phyloP scores from a whole-genome alignment of 2,797 vertebrate genomes.

The Sebastes diploproa region DNA sequence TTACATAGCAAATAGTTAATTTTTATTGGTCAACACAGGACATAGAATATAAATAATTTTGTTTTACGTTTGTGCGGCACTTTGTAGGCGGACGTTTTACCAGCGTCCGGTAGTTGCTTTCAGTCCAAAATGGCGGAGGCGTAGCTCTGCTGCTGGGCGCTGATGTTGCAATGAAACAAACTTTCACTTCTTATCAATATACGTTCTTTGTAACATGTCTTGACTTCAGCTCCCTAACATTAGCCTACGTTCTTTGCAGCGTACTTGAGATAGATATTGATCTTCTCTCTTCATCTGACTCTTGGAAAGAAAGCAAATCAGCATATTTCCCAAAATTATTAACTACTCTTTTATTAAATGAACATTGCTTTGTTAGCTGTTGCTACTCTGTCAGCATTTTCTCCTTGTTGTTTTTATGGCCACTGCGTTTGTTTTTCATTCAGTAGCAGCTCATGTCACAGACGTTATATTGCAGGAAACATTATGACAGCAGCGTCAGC shows the following conservation, averaged over 20 bases:
- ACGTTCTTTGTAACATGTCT: too few relatives aligned
- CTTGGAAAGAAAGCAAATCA: neutral
- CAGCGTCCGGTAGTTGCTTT: too few relatives aligned
- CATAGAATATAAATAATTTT: too few relatives aligned
- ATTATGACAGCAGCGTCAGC: slow-evolving; percentile 32
- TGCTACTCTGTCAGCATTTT: neutral
- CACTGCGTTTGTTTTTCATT: neutral
- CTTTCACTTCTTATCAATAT: neutral
- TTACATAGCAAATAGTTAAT: too few relatives aligned
- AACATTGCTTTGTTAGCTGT: neutral
- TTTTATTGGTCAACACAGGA: too few relatives aligned
- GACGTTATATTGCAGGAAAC: slow-evolving; percentile 16
- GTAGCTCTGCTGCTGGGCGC: too few relatives aligned
- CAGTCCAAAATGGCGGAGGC: too few relatives aligned
- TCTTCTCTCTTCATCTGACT: neutral
- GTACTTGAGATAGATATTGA: neutral
- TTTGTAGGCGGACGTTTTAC: too few relatives aligned
- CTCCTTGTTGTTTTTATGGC: neutral
- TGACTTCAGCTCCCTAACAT: too few relatives aligned
- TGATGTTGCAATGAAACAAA: too few relatives aligned
- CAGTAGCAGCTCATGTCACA: slow-evolving; percentile 6
- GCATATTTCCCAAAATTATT: neutral
- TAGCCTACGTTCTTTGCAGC: too few relatives aligned
- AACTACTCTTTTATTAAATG: neutral
- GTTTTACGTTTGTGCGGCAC: too few relatives aligned